Conservation (phyloP, 2,113 vertebrate species). For the Podiceps cristatus region DNA sequence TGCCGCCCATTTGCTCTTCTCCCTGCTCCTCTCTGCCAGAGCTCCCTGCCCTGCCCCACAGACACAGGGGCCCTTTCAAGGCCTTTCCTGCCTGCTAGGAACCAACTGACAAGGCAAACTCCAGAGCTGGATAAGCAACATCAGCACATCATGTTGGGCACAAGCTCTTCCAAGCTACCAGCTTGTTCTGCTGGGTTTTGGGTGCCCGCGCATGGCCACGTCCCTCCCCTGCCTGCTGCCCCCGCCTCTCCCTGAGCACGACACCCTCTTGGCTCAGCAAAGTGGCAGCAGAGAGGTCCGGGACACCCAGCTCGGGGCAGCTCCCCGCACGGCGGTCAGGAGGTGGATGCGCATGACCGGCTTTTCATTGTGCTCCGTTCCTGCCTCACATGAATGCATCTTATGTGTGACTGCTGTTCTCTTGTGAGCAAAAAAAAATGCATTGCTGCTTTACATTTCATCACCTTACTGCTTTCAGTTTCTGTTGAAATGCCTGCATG, state of each 20-base stretch:
- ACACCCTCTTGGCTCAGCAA: accelerated
- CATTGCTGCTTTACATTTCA: not conserved
- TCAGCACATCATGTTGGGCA: not conserved
- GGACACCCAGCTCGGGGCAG: not conserved
- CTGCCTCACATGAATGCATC: not conserved
- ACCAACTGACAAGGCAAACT: not conserved
- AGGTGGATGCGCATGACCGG: not conserved
- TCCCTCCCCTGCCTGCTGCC: not conserved
- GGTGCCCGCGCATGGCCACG: accelerated
- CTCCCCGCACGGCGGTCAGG: accelerated
- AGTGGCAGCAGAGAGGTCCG: not conserved
- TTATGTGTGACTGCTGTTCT: not conserved
- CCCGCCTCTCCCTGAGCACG: not conserved
- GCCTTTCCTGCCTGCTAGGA: not conserved
- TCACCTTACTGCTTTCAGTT: not conserved
- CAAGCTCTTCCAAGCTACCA: not conserved
- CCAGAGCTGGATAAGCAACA: not conserved
- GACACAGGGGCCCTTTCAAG: not conserved
- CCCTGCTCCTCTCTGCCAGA: not conserved
- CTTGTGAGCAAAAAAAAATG: not conserved
- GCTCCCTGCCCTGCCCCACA: not conserved
- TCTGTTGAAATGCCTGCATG: not conserved
- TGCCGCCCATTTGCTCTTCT: not conserved
- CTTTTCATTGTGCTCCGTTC: not conserved
- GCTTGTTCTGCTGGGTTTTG: not conserved